Conservation (phyloP, 1,140 invertebrate species). For the Pogonognathellus flavescens region DNA sequence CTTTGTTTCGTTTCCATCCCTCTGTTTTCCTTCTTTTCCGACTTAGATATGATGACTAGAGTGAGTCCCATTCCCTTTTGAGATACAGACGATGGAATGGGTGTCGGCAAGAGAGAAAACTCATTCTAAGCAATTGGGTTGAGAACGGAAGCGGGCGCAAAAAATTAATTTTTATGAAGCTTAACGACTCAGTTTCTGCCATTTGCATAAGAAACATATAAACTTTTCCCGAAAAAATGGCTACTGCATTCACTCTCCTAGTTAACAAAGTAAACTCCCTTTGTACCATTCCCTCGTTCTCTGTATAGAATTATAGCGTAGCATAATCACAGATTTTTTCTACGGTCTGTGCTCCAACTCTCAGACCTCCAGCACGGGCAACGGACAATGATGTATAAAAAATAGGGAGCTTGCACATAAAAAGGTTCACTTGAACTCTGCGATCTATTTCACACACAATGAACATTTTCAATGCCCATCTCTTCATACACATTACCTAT, state of each 20-base stretch:
- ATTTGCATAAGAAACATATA: slow-evolving; percentile 55
- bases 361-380: too few relatives aligned
- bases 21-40: slow-evolving; percentile 9
- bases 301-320: not conserved
- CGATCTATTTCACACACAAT: not conserved
- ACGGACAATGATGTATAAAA: too few relatives aligned
- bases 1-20: slow-evolving; percentile 23
- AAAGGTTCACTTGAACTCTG: too few relatives aligned
- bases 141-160: slow-evolving; percentile 10
- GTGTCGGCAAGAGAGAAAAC: slow-evolving; percentile 37
- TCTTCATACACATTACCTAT: not conserved
- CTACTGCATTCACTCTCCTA: not conserved
- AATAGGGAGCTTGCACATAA: too few relatives aligned
- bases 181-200: slow-evolving; percentile 55
- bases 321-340: not conserved
- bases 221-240: slow-evolving; percentile 27
- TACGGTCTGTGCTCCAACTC: too few relatives aligned
- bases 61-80: not conserved
- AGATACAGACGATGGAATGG: slow-evolving; percentile 15
- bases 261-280: slow-evolving; percentile 18
- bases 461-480: not conserved
- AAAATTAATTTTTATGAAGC: slow-evolving; percentile 60
- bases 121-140: slow-evolving; percentile 35
- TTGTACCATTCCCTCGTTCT: not conserved
- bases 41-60: not conserved